These are phyloP conservation scores for Cetoscarus ocellatus DNA, from an alignment of 2,797 vertebrate genomes.

Conservation along the genomic window DNA sequence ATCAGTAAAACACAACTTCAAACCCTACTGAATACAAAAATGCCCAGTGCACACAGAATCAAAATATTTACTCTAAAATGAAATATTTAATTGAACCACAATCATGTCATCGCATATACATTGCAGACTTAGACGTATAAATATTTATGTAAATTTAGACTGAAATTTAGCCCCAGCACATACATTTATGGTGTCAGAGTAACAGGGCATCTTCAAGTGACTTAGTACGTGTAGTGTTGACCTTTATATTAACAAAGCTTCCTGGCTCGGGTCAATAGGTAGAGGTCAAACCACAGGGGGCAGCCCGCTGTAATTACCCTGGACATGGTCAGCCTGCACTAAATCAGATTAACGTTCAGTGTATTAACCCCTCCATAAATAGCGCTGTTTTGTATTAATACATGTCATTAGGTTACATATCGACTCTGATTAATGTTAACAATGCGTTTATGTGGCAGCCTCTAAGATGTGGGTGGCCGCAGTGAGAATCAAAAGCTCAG, in stretches of 20 bases:
- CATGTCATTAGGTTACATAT: constrained; percentile 28
- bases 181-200: constrained; percentile 4
- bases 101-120: too few species aligned
- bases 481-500: constrained; percentile 38
- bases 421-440: constrained; percentile 41
- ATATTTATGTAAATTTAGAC: neutral
- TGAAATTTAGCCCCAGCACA: neutral
- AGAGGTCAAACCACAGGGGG: constrained; percentile 61
- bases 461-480: constrained; percentile 48
- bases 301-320: constrained; percentile 57
- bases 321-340: constrained; percentile 46
- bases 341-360: constrained; percentile 46
- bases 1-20: too few species aligned
- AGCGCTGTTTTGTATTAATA: constrained; percentile 22
- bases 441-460: constrained; percentile 46
- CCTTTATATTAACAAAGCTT: constrained; percentile 65
- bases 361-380: constrained; percentile 37
- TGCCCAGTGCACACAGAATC: too few species aligned
- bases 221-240: constrained; percentile 34
- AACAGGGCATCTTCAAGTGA: constrained; percentile 26
- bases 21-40: too few species aligned
- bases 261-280: constrained; percentile 65
- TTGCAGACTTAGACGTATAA: neutral
- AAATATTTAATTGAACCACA: too few species aligned
- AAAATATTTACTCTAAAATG: too few species aligned